Percentiles rank a stretch among this genome's conserved stretches.
Conservation (phyloP, 2,113 vertebrate genomes). For the Mionectes macconnelli region DNA sequence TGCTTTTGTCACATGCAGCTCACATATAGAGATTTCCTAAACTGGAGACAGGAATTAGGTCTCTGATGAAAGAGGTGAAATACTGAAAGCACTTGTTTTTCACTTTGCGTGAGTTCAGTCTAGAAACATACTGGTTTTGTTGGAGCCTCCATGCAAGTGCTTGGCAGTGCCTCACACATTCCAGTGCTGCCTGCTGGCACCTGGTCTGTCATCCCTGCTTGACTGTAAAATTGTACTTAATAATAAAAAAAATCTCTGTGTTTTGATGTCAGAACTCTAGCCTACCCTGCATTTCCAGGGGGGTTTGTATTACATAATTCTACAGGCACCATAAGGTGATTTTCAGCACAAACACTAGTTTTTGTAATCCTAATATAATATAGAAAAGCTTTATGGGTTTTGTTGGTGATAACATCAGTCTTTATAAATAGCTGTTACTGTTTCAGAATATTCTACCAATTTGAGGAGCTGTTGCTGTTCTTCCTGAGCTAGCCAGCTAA, state of each 20-base stretch:
- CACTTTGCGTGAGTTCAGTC: not conserved
- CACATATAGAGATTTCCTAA: not conserved
- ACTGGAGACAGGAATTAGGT: not conserved
- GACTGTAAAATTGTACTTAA: not conserved
- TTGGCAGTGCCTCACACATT: not conserved
- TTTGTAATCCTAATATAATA: not conserved
- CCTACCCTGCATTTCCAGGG: not conserved
- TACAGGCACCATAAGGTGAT: not conserved
- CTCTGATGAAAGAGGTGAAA: not conserved
- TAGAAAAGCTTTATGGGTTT: not conserved
- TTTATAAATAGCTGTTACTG: not conserved
- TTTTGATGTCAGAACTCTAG: not conserved
- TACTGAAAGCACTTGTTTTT: not conserved
- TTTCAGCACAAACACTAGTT: fast-evolving
- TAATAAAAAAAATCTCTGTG: not conserved
- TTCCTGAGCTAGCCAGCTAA: not conserved
- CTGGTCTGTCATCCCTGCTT: not conserved
- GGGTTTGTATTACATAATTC: not conserved
- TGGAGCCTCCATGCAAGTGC: not conserved
- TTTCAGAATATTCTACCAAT: not conserved
- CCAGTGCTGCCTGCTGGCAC: slow-evolving; percentile 12
- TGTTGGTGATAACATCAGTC: not conserved
- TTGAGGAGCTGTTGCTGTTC: fast-evolving
- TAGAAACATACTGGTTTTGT: not conserved
- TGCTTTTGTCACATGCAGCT: not conserved